Conservation (phyloP, 2,797 vertebrate species). For the Ceryle rudis region DNA sequence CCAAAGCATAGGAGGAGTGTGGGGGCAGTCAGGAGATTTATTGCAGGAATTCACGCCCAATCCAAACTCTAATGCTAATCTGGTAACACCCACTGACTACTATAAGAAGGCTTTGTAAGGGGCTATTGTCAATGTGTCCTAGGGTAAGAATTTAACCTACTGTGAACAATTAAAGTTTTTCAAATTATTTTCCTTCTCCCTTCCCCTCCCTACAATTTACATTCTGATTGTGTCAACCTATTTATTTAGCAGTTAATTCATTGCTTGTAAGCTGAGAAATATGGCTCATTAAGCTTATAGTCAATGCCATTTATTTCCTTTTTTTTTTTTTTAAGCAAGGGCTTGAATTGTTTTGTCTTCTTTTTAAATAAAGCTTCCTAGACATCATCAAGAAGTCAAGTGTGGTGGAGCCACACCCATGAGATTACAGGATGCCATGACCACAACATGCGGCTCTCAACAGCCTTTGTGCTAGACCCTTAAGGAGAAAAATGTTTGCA, state of each 20-base stretch:
- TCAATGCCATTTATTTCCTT: constrained; percentile 6
- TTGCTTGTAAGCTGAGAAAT: constrained; percentile 33
- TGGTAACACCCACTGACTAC: neutral
- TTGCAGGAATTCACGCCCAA: neutral
- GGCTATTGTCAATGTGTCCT: neutral
- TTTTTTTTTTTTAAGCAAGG: constrained; percentile 1
- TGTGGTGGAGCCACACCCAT: neutral
- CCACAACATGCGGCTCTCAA: neutral
- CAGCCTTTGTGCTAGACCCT: neutral
- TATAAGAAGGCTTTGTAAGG: neutral
- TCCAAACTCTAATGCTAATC: neutral
- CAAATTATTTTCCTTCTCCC: constrained; percentile 24
- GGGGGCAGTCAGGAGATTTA: neutral
- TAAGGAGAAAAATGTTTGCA: neutral
- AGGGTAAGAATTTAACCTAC: constrained; percentile 18
- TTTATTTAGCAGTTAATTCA: constrained; percentile 56
- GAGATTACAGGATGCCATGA: neutral
- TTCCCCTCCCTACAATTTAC: constrained; percentile 5
- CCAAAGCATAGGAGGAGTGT: neutral
- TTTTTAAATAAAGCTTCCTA: constrained; percentile 5
- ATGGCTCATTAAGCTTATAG: constrained; percentile 35
- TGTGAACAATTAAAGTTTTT: constrained; percentile 39
- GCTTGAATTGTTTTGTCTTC: neutral
- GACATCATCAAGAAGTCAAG: neutral
- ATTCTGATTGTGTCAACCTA: constrained; percentile 9